Percentiles rank a stretch among this genome's conserved stretches.
Evolutionary conservation across 2,888 invertebrate genomes (phyloP).

Genomic region (Caenorhabditis sp.): DNA sequence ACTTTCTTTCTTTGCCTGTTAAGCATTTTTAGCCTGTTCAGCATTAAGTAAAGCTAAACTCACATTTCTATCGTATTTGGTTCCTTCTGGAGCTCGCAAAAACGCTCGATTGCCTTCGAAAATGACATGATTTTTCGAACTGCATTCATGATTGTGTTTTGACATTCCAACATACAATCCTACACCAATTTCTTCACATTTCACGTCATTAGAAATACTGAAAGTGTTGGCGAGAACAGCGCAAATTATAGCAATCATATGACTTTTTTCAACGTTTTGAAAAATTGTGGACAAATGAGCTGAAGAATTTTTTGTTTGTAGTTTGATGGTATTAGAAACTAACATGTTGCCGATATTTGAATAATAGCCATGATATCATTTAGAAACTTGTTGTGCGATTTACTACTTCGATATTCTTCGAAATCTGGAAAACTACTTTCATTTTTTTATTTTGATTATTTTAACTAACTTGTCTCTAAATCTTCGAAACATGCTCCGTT

Average conservation of each 20-base stretch:
- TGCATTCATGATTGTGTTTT: constrained; percentile 33
- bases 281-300: background rate
- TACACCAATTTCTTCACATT: constrained; percentile 21
- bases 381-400: constrained; percentile 17
- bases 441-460: background rate
- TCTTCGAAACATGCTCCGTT: constrained; percentile 17
- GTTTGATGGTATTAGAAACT: no score
- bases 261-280: background rate
- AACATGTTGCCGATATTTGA: constrained; percentile 5
- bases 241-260: constrained; percentile 9
- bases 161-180: constrained; percentile 25
- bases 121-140: constrained; percentile 20
- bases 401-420: constrained; percentile 17
- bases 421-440: constrained; percentile 16
- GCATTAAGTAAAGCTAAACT: no score
- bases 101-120: constrained; percentile 18
- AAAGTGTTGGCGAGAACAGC: constrained; percentile 28
- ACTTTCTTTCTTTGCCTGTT: no score
- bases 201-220: constrained; percentile 18
- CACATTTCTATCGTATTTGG: background rate
- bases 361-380: constrained; percentile 17
- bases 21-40: no score
- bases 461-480: constrained; percentile 24
- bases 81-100: constrained; percentile 2
- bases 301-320: background rate